phyloP scores from a whole-genome alignment of 2,888 invertebrate genomes.

The Drosophila pseudotakahashii region DNA sequence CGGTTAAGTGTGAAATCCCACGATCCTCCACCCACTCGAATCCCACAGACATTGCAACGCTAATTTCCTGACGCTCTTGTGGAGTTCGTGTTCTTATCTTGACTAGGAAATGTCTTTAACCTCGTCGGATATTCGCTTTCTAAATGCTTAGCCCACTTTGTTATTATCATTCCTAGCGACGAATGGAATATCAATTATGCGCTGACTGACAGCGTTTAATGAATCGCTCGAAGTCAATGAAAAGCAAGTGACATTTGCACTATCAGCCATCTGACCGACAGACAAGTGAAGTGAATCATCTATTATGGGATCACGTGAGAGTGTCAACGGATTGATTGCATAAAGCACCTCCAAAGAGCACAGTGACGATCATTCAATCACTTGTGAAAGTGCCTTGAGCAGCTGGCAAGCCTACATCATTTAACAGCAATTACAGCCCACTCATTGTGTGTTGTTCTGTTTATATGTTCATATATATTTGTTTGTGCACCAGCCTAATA shows the following conservation, averaged over 20 bases:
- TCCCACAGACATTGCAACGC: slow-evolving; percentile 38
- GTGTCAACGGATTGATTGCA: slow-evolving; percentile 24
- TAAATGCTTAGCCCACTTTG: background rate
- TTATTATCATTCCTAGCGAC: background rate
- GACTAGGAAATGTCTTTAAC: background rate
- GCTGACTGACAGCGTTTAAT: slow-evolving; percentile 57
- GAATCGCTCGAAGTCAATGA: slow-evolving; percentile 43
- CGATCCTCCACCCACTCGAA: slow-evolving; percentile 43
- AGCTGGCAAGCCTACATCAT: slow-evolving; percentile 58
- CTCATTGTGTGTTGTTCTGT: slow-evolving; percentile 34
- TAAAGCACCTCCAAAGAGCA: slow-evolving; percentile 12
- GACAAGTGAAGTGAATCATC: slow-evolving; percentile 54
- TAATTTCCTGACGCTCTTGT: slow-evolving; percentile 44
- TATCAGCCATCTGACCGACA: slow-evolving; percentile 38
- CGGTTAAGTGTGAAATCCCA: slow-evolving; percentile 13
- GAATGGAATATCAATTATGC: slow-evolving; percentile 46
- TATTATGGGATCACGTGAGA: slow-evolving; percentile 33
- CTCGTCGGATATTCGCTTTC: slow-evolving; percentile 7
- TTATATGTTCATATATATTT: slow-evolving; percentile 12
- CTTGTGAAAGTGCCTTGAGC: slow-evolving; percentile 32
- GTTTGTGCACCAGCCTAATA: slow-evolving; percentile 28
- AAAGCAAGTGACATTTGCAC: slow-evolving; percentile 56
- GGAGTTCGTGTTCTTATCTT: slow-evolving; percentile 3
- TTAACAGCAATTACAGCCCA: slow-evolving; percentile 56
- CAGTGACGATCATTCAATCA: slow-evolving; percentile 13